Percentiles rank a stretch among this genome's conserved stretches.
These are phyloP conservation scores for Diglossa cyanea DNA, from an alignment of 2,797 vertebrate species.

Conservation along the genomic window DNA sequence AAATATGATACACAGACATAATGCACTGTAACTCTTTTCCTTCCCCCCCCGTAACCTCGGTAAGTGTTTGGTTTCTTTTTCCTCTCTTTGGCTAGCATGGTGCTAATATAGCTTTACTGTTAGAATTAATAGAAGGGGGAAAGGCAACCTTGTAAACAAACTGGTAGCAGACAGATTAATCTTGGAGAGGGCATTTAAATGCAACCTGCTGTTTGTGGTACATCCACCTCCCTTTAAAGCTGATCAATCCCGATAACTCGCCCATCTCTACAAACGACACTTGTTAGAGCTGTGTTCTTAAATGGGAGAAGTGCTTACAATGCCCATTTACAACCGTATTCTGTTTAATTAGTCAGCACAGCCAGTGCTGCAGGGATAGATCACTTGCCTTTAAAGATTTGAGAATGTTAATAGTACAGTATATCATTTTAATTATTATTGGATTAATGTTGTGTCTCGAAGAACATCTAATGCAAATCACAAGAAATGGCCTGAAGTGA, in stretches of 20 bases:
- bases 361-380: constrained; percentile 70
- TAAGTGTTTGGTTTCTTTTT: constrained; percentile 42
- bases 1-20: constrained; percentile 10
- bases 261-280: constrained; percentile 20
- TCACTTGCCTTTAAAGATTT: constrained; percentile 77
- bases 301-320: constrained; percentile 69
- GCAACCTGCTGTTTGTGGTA: constrained; percentile 20
- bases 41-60: not conserved
- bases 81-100: not conserved
- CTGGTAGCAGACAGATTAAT: not conserved
- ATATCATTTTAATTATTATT: constrained; percentile 81
- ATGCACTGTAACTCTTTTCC: constrained; percentile 4
- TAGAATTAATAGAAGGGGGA: constrained; percentile 1
- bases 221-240: constrained; percentile 10
- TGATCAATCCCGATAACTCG: constrained; percentile 29
- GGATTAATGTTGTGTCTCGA: constrained; percentile 76
- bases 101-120: not conserved
- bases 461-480: constrained; percentile 74
- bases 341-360: constrained; percentile 75
- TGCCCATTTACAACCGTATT: constrained; percentile 71
- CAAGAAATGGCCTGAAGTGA: constrained; percentile 71
- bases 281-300: constrained; percentile 67
- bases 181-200: constrained; percentile 3
- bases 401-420: constrained; percentile 81
- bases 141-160: not conserved